Evolutionary conservation across 2,797 vertebrate genomes (phyloP), one percentile per base, ranked within the genome.

Genomic region (Anabacerthia variegaticeps): DNA sequence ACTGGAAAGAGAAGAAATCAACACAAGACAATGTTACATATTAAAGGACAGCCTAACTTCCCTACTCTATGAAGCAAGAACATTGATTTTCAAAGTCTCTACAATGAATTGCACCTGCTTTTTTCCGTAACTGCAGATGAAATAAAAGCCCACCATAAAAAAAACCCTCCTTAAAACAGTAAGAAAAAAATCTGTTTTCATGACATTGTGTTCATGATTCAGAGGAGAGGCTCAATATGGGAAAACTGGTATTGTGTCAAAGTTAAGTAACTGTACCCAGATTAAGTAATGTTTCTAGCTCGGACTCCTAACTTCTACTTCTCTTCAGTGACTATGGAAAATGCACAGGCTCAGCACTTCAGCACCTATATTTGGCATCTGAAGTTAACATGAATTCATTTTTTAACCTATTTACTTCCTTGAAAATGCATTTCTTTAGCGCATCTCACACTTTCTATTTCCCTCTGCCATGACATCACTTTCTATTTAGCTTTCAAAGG

Each of bases 61-160:
- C 16, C 14, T 73, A n/a, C 4, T 51, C 19, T 30, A 2, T 65
- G 26, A 58, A 77, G 32, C 3, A 56, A 83, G 65, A 59, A 46
- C 6, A 78, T 67, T 51, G 12, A 9, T 59, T 82, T 88, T 86
- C 36, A 46, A 44, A 44, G 6, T 59, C 55, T 76, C 26, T 24
- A 36, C 15, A 65, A 43, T n/a, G 27, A 79, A 34, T 76, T 55
- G 28, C 3, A n/a, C 14, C 8, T 55, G 2, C 0, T 72, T 72
- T 91, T 82, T 83, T 19, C 28, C 46, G 48, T 44, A 90, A 48
- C 6, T 75, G 2, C 12, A 22, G 2, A 7, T 43, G 2, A n/a
- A 37, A 28, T 34, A 26, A 46, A 24, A 69, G 8, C 1, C 4
- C 2, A 11, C 2, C 4, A 9, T 2, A 9, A 41, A 44, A 44